Evolutionary conservation across 2,797 vertebrate species (phyloP).

Genomic region (Danio albolineatus): DNA sequence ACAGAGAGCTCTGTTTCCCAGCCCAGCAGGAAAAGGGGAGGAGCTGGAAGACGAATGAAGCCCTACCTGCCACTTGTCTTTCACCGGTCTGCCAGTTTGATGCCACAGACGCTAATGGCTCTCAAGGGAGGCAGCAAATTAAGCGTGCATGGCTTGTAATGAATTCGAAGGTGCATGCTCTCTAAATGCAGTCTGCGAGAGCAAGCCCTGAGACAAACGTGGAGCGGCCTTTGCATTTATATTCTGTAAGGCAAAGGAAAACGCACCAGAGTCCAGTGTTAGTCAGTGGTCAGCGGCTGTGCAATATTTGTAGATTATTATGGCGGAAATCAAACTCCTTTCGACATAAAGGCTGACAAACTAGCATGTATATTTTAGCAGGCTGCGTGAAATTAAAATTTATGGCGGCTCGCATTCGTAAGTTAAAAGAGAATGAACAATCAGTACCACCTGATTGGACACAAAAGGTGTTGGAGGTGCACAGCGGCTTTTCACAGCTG

Average conservation of each 20-base stretch:
- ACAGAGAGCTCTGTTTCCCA: conserved; percentile 35
- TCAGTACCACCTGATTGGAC: conserved; percentile 67
- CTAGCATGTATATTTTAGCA: conserved; percentile 72
- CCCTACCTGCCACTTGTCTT: conserved; percentile 84
- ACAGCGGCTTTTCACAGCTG: conserved; percentile 65
- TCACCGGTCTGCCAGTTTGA: conserved; percentile 83
- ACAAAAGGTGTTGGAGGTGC: conserved; percentile 66
- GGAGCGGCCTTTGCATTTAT: not conserved
- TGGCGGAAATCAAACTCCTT: conserved; percentile 54
- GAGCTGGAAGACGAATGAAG: conserved; percentile 67
- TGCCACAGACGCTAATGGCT: conserved; percentile 88
- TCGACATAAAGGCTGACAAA: conserved; percentile 68
- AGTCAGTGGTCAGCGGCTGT: conserved; percentile 11
- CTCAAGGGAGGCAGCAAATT: conserved; percentile 89
- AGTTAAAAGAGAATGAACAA: conserved; percentile 69
- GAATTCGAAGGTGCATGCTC: conserved; percentile 86
- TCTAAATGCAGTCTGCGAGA: conserved; percentile 56
- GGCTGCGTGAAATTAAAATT: conserved; percentile 68
- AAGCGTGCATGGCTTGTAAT: conserved; percentile 89
- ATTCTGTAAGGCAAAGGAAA: conserved; percentile 1
- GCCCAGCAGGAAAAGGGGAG: conserved; percentile 40
- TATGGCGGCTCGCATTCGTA: conserved; percentile 59
- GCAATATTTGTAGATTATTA: conserved; percentile 24
- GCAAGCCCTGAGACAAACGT: conserved; percentile 39
- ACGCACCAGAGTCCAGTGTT: not conserved